These are phyloP conservation scores for Meriones psammophilus DNA, from an alignment of 2,797 vertebrate genomes.

Conservation along the genomic window DNA sequence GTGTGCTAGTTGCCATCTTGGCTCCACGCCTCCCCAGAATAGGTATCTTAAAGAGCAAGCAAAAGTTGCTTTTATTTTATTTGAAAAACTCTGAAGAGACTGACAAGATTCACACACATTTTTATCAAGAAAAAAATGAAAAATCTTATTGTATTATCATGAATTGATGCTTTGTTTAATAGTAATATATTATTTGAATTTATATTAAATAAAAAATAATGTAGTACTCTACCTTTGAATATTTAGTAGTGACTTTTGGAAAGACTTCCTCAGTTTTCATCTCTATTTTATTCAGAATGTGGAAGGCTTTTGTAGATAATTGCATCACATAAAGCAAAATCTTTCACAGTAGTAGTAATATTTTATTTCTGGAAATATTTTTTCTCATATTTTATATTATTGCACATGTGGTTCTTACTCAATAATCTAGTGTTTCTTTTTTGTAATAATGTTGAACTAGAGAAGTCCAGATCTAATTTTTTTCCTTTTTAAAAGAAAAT, in stretches of 20 bases:
- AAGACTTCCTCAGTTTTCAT: neutral
- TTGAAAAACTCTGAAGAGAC: neutral
- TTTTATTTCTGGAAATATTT: neutral
- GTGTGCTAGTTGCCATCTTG: no score
- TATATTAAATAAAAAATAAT: constrained; percentile 18
- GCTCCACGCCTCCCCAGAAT: neutral
- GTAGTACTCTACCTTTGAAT: constrained; percentile 11
- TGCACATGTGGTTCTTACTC: constrained; percentile 57
- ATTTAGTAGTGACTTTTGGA: neutral
- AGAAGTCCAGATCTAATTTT: neutral
- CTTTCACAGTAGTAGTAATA: constrained; percentile 38
- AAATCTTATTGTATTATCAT: neutral
- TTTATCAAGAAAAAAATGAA: neutral
- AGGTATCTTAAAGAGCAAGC: neutral
- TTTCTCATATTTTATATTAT: constrained; percentile 43
- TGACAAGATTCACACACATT: neutral
- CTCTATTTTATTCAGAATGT: neutral
- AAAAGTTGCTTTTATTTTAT: neutral
- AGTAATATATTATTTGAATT: constrained; percentile 21
- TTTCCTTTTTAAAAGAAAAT: neutral
- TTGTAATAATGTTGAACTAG: constrained; percentile 17
- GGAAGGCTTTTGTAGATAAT: neutral
- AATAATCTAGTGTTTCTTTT: constrained; percentile 45
- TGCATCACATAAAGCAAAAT: neutral
- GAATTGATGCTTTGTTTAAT: neutral